phyloP scores from a whole-genome alignment of 2,888 invertebrate genomes.

The Caenorhabditis sp. region DNA sequence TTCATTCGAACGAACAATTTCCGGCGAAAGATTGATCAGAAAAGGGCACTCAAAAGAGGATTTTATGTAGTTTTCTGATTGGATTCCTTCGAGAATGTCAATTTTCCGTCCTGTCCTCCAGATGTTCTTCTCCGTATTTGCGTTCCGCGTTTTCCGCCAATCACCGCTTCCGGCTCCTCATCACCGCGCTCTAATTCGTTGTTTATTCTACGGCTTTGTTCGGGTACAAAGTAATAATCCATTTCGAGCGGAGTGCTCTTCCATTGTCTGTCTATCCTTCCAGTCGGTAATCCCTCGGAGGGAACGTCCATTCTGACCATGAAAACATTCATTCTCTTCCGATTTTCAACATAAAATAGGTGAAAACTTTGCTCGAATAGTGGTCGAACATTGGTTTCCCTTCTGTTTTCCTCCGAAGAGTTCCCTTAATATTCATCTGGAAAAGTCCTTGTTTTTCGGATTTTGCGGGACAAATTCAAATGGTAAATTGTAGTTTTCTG shows the following conservation, averaged over 20 bases:
- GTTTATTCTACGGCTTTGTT: slow-evolving; percentile 26
- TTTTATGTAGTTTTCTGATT: background rate
- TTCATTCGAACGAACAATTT: slow-evolving; percentile 8
- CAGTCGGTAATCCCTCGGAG: no score
- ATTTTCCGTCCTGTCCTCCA: background rate
- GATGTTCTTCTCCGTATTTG: background rate
- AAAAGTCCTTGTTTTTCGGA: no score
- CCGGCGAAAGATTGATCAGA: slow-evolving; percentile 26
- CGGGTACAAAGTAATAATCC: slow-evolving; percentile 36
- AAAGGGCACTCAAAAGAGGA: slow-evolving; percentile 7
- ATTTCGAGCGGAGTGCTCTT: no score
- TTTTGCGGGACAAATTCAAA: background rate
- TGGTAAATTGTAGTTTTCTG: no score
- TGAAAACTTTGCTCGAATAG: no score
- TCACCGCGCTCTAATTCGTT: slow-evolving; percentile 1
- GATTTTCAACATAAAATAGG: no score
- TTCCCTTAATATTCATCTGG: no score
- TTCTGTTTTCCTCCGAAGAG: no score
- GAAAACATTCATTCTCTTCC: background rate
- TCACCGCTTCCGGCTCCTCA: background rate
- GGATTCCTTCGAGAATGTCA: background rate
- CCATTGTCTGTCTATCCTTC: no score
- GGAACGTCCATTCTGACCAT: no score
- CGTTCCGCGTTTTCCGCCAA: background rate
- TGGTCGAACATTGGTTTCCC: no score